Base-by-base conservation (phyloP, 92 coral and sea anemone genomes). In the Ricordea florida region DNA sequence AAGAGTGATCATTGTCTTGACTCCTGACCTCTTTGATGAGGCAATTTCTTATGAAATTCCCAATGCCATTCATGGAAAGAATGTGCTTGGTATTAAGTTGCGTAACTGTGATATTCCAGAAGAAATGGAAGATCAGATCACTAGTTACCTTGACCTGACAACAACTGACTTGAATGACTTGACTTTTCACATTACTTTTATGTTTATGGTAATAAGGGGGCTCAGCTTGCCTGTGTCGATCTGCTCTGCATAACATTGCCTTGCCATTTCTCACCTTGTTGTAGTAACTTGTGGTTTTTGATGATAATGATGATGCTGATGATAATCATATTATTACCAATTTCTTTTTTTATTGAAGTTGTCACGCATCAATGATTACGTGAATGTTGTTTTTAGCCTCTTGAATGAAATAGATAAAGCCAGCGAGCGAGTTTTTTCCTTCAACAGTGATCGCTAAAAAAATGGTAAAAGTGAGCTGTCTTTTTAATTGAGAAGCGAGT, bases 171-270 rank as follows among this genome's bases (percentile, higher is more conserved):
- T 86, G 37, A 30, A 47, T 27, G 87, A 80, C 51, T 56, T 63
- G 43, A 72, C 83, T 8, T 86, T 64, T 60, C 87, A 86, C 33
- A 13, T 32, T 24, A 29, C 66, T 16, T 51, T 80, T 25, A 72
- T 80, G 87, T 65, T 62, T 28, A 62, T 63, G 40, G 29, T 80
- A 10, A 56, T 56, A 21, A 80, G 61, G 22, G 62, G 45, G 15
- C 79, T 87, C n/a, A 74, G 69, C 50, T 47, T 81, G 27, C 92
- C 92, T 9, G 57, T 58, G 44, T 75, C 92, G 5, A 63, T 87
- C 42, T 83, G 88, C 43, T 81, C 88, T 10, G 55, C 63, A 24
- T 69, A 68, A 68, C 3, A 11, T 4, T 14, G 10, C 29, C 0
- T 69, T 5, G 8, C 24, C n/a, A n/a, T n/a, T n/a, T n/a, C n/a